Percentiles rank a stretch among this genome's conserved stretches.
Conservation (phyloP, 2,113 vertebrate genomes). For the Peromyscus polionotus region DNA sequence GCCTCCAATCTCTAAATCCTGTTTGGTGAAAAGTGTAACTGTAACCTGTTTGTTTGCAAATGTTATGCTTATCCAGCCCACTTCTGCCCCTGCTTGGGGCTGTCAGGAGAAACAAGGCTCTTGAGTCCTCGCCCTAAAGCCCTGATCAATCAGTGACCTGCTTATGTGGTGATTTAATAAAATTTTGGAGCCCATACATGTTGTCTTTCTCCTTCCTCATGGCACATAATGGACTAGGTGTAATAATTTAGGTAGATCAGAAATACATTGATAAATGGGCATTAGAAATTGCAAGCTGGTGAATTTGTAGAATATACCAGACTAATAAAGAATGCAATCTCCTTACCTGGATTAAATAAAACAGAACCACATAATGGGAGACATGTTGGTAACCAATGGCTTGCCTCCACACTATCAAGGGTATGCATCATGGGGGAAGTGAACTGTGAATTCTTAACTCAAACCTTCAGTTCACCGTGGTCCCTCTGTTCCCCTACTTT, state of each 20-base stretch:
- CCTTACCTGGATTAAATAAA: background rate
- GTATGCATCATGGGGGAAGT: background rate
- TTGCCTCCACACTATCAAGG: background rate
- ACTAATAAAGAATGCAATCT: background rate
- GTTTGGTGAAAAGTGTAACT: background rate
- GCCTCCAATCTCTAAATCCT: background rate
- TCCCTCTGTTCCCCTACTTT: background rate
- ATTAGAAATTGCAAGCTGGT: background rate
- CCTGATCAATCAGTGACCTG: too few species aligned
- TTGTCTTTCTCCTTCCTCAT: too few species aligned
- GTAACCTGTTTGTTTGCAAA: too few species aligned
- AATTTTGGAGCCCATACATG: too few species aligned
- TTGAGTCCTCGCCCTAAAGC: too few species aligned
- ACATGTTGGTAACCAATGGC: background rate
- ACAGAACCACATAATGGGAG: background rate
- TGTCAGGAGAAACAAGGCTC: too few species aligned
- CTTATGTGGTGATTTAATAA: too few species aligned
- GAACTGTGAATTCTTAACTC: background rate
- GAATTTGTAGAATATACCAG: background rate
- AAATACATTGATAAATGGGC: background rate
- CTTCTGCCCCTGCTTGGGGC: too few species aligned
- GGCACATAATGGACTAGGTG: too few species aligned
- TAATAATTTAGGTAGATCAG: background rate
- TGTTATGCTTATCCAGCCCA: too few species aligned
- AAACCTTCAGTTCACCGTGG: background rate